Conservation (phyloP, 2,113 vertebrate species). For the Vimba vimba region DNA sequence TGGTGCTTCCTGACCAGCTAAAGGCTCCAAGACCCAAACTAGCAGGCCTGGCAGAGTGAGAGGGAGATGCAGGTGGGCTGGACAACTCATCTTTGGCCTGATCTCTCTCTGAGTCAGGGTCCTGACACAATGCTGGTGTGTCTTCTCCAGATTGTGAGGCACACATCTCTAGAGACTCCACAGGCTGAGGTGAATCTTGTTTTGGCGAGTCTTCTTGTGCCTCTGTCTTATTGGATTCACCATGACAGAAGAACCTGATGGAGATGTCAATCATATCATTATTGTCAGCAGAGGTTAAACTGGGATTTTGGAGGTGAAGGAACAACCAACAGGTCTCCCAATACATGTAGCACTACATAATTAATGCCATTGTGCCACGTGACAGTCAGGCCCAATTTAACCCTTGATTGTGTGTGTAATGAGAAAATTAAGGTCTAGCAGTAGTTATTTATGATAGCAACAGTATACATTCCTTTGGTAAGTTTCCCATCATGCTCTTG, state of each 20-base stretch:
- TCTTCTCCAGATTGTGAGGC: background rate
- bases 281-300: background rate
- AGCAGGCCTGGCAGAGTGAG: conserved; percentile 50
- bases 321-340: background rate
- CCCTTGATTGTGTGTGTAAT: background rate
- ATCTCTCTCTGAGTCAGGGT: conserved; percentile 2
- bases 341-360: background rate
- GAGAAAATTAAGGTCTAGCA: background rate
- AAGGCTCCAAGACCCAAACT: conserved; percentile 72
- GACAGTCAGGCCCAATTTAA: background rate
- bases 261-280: background rate
- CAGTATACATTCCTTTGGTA: background rate
- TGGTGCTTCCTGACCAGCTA: conserved; percentile 71
- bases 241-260: conserved; percentile 83
- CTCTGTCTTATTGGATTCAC: conserved; percentile 2
- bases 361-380: background rate
- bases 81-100: conserved; percentile 48
- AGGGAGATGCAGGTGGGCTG: conserved; percentile 50
- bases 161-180: background rate
- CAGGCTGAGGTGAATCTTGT: background rate
- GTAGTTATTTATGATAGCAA: background rate
- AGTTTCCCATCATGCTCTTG: background rate
- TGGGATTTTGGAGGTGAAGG: background rate
- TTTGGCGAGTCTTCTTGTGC: conserved; percentile 41
- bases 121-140: background rate